Base-by-base conservation (phyloP, 2,113 vertebrate species). In the Leptosomus discolor region DNA sequence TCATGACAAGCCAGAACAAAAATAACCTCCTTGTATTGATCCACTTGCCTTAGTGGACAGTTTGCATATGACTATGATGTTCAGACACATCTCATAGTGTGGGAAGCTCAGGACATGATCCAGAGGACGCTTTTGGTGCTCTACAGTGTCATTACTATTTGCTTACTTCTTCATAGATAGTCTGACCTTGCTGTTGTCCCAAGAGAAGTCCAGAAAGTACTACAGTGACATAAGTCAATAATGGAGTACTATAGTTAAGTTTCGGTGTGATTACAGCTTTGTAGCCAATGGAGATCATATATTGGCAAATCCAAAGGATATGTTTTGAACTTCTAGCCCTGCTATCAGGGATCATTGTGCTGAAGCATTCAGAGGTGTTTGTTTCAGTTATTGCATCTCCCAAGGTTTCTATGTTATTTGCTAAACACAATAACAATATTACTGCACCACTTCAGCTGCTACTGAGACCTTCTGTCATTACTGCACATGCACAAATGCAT, bases 241-340 rank as follows among this genome's bases (percentile, higher is more conserved):
- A 65, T 19, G 51, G 15, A 10, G 19, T 61, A 15, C 13, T 53
- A 26, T 8, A 48, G 6, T 20, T 46, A 60, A 22, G 7, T 65
- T 84, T 61, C 27, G 8, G 24, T 50, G 37, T 58, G 23, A 67
- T 54, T 68, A 36, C 26, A 61, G 7, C 13, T 63, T 11, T 69
- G 5, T 46, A 10, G 32, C 5, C 8, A 45, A 11, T 39, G 34
- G 18, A 89, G 39, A 22, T 5, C 19, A 46, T 1, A 0, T 58
- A 23, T 2, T 50, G 20, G 29, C 1, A 5, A 61, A 39, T 34
- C 71, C 17, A 45, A 3, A 1, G 0, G 30, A 53, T 30, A 36
- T 11, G 5, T 34, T 79, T 50, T 78, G 23, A 53, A 15, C 23
- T 64, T 64, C 12, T 22, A 21, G 5, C 10, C 3, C 46, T 74